These are phyloP conservation scores for Danaus chrysippus DNA, from an alignment of 2,888 invertebrate genomes.

Conservation along the genomic window DNA sequence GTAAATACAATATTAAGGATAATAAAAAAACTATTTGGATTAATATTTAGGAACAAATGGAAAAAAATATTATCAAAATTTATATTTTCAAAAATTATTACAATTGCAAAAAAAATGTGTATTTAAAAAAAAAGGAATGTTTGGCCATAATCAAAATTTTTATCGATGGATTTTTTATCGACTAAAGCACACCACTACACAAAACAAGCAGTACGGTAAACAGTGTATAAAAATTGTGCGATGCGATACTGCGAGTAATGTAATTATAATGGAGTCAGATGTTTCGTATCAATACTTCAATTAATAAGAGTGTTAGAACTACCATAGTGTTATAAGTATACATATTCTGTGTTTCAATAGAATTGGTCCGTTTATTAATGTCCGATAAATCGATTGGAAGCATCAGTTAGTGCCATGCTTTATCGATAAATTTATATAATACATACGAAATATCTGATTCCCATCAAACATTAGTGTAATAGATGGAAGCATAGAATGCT, in stretches of 20 bases:
- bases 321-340: conserved; percentile 33
- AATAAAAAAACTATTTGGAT: conserved; percentile 77
- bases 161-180: conserved; percentile 71
- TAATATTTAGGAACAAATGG: conserved; percentile 78
- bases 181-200: conserved; percentile 68
- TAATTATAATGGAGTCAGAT: conserved; percentile 65
- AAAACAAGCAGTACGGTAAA: conserved; percentile 71
- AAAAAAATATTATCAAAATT: conserved; percentile 79
- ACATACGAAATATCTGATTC: conserved; percentile 63
- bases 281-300: conserved; percentile 42
- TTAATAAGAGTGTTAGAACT: conserved; percentile 33
- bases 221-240: conserved; percentile 68
- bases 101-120: conserved; percentile 75
- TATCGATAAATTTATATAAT: conserved; percentile 30
- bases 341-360: conserved; percentile 34
- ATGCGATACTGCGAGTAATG: conserved; percentile 66
- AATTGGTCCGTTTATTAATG: conserved; percentile 32
- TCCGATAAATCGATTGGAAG: conserved; percentile 32
- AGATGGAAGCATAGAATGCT: conserved; percentile 70
- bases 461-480: conserved; percentile 73
- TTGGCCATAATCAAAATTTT: conserved; percentile 76
- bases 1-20: conserved; percentile 79
- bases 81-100: conserved; percentile 80
- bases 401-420: conserved; percentile 34
- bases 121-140: conserved; percentile 72